These are phyloP conservation scores for Troides aeacus DNA, from an alignment of 2,888 invertebrate genomes.

Conservation along the genomic window DNA sequence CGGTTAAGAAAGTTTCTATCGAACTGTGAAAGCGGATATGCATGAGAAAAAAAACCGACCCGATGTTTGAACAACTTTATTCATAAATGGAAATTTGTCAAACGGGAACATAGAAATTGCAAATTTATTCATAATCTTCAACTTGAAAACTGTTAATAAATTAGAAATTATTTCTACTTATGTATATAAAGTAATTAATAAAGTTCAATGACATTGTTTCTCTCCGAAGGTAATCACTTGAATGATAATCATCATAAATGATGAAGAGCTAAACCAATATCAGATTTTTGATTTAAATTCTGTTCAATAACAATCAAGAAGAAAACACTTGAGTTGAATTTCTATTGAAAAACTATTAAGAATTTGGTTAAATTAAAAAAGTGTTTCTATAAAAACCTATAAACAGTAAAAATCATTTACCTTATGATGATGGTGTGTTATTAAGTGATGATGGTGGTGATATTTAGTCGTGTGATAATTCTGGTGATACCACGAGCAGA, in stretches of 20 bases:
- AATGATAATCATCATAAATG: background rate
- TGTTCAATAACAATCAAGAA: too few relatives aligned
- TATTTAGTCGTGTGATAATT: slow-evolving; percentile 86
- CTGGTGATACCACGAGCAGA: slow-evolving; percentile 90
- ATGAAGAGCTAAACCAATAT: background rate
- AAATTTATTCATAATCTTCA: too few relatives aligned
- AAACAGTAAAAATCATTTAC: slow-evolving; percentile 34
- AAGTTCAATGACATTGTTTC: too few relatives aligned
- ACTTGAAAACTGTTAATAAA: too few relatives aligned
- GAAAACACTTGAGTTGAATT: too few relatives aligned
- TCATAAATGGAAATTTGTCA: background rate
- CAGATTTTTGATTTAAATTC: too few relatives aligned
- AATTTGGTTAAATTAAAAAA: background rate
- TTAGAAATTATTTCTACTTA: too few relatives aligned
- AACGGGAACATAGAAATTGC: background rate
- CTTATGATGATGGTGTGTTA: slow-evolving; percentile 88
- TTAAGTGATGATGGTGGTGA: slow-evolving; percentile 90
- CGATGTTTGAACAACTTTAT: background rate
- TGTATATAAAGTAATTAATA: too few relatives aligned
- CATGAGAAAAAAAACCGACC: background rate
- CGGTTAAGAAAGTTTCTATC: background rate
- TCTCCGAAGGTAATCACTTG: background rate
- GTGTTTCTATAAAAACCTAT: too few relatives aligned
- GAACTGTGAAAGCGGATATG: background rate
- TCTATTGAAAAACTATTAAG: too few relatives aligned